phyloP scores from a whole-genome alignment of 1,140 invertebrate genomes.

The Triops longicaudatus region DNA sequence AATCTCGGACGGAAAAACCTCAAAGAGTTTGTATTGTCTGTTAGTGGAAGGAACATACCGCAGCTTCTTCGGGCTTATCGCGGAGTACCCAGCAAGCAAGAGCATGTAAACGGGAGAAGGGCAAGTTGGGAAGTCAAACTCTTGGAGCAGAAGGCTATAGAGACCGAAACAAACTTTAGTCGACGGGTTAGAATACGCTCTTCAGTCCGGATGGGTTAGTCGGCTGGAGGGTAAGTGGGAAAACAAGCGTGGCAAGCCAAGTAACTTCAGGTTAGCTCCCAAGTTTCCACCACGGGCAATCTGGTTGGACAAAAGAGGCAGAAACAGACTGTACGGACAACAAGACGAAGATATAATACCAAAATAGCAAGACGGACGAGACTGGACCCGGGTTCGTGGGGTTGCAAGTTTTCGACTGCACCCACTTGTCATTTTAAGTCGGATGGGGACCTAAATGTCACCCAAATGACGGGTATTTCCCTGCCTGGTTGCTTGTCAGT shows the following conservation, averaged over 20 bases:
- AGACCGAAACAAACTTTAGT: not conserved
- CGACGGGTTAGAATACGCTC: not conserved
- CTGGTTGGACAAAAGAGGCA: not conserved
- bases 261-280: not conserved
- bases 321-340: not conserved
- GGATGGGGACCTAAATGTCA: no score
- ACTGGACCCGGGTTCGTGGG: no score
- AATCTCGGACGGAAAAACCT: not conserved
- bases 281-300: not conserved
- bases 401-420: no score
- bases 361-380: no score
- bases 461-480: no score
- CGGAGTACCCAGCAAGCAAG: not conserved
- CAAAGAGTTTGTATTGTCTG: not conserved
- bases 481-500: no score
- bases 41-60: not conserved
- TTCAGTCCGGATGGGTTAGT: not conserved
- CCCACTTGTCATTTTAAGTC: no score
- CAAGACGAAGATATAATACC: not conserved
- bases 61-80: not conserved
- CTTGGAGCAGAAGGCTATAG: conserved; percentile 5
- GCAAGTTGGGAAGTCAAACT: not conserved
- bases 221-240: not conserved
- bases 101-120: not conserved
- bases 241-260: not conserved